Evolutionary conservation across 2,113 vertebrate species (phyloP).

Genomic region (Hypanus sabinus): DNA sequence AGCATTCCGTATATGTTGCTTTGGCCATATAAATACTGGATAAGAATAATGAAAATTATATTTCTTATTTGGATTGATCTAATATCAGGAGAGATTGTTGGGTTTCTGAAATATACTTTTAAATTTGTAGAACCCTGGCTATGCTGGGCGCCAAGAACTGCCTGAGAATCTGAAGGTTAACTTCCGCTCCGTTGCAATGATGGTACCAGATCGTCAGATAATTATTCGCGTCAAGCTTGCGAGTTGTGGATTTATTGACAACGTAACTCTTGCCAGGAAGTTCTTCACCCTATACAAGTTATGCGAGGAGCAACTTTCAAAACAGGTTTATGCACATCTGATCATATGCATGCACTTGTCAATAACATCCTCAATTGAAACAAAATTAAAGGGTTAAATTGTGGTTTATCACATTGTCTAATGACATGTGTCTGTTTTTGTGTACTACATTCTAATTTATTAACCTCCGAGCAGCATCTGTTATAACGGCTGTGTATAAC

Average conservation of each 20-base stretch:
- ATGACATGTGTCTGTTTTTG: background rate
- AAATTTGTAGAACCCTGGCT: constrained; percentile 79
- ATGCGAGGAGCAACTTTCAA: constrained; percentile 92
- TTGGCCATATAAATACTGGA: background rate
- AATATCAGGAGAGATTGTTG: background rate
- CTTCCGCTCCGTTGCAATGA: constrained; percentile 94
- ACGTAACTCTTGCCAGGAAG: constrained; percentile 80
- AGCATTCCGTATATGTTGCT: too few relatives aligned
- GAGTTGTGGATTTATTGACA: constrained; percentile 88
- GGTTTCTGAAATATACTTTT: background rate
- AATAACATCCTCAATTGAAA: background rate
- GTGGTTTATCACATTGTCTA: background rate
- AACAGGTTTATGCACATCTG: constrained; percentile 67
- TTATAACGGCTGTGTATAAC: background rate
- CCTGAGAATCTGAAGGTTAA: constrained; percentile 96
- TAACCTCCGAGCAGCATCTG: background rate
- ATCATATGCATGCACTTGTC: background rate
- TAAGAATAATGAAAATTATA: background rate
- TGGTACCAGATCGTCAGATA: constrained; percentile 94
- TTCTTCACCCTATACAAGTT: constrained; percentile 91
- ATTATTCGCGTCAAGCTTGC: constrained; percentile 93
- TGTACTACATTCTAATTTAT: background rate
- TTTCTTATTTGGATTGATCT: background rate
- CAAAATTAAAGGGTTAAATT: background rate
- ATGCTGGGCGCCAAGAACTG: constrained; percentile 88